Evolutionary conservation across 2,797 vertebrate genomes (phyloP).

Genomic region (Artibeus jamaicensis): DNA sequence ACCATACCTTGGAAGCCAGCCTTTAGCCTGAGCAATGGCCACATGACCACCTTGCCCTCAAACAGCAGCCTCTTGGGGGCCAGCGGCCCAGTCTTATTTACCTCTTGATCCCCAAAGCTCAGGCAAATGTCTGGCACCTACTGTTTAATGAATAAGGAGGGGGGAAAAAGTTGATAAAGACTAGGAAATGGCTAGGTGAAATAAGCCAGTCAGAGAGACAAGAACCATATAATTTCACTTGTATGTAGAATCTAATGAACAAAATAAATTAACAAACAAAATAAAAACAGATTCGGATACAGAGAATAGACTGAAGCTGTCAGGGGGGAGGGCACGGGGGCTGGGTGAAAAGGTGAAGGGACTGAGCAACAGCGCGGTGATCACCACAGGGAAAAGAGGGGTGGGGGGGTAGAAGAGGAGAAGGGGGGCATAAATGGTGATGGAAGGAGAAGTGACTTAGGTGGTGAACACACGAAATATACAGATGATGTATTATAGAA

Average conservation of each 20-base stretch:
- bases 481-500: neutral
- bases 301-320: neutral
- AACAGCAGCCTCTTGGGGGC: neutral
- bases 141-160: neutral
- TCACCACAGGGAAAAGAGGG: neutral
- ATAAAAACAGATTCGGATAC: neutral
- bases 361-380: neutral
- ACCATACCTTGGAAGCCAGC: neutral
- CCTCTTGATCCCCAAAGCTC: neutral
- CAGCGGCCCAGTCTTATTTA: neutral
- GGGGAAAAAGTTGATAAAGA: neutral
- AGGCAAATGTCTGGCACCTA: neutral
- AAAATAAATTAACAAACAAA: neutral
- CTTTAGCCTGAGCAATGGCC: neutral
- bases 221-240: neutral
- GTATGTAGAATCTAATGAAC: neutral
- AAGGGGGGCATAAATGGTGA: neutral
- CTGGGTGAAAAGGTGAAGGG: neutral
- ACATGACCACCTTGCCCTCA: accelerated
- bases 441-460: neutral
- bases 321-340: neutral
- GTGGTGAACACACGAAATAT: neutral
- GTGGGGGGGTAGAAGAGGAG: neutral
- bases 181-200: neutral
- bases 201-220: neutral